phyloP scores from a whole-genome alignment of 2,888 invertebrate genomes.

The Amblyteles armatorius region DNA sequence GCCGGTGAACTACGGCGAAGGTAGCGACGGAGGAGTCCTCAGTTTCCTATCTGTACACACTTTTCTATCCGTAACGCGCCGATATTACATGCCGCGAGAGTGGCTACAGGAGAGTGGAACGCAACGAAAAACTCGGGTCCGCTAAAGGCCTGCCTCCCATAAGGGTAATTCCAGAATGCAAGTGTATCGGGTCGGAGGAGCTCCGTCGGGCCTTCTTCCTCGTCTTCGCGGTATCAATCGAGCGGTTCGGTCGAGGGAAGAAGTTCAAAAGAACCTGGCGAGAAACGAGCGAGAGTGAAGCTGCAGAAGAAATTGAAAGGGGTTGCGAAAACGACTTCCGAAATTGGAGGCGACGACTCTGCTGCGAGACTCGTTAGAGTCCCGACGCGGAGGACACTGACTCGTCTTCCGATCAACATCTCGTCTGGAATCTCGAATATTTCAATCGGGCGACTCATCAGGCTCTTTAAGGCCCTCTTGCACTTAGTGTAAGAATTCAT shows the following conservation, averaged over 20 bases:
- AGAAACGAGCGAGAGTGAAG: constrained; percentile 27
- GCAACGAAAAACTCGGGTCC: constrained; percentile 70
- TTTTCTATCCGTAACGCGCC: constrained; percentile 6
- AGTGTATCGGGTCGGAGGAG: constrained; percentile 43
- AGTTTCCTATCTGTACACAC: background rate
- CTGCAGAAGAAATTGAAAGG: constrained; percentile 25
- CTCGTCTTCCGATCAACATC: constrained; percentile 36
- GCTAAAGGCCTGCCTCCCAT: constrained; percentile 75
- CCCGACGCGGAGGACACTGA: constrained; percentile 6
- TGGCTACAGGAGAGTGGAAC: constrained; percentile 59
- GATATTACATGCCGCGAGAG: constrained; percentile 13
- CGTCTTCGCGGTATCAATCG: constrained; percentile 60
- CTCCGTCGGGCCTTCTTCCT: constrained; percentile 54
- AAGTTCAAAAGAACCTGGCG: constrained; percentile 17
- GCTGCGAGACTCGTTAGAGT: constrained; percentile 30
- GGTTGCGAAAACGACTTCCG: constrained; percentile 58
- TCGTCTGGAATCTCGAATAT: constrained; percentile 56
- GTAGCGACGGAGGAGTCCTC: constrained; percentile 33
- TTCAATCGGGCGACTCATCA: constrained; percentile 31
- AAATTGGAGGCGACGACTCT: constrained; percentile 61
- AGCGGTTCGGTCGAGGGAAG: constrained; percentile 17
- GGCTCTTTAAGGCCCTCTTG: constrained; percentile 6
- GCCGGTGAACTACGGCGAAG: constrained; percentile 46
- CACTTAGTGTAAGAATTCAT: constrained; percentile 40
- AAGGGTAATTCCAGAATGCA: constrained; percentile 75